Base-by-base conservation (phyloP, 2,888 invertebrate genomes). In the Diogma glabrata region DNA sequence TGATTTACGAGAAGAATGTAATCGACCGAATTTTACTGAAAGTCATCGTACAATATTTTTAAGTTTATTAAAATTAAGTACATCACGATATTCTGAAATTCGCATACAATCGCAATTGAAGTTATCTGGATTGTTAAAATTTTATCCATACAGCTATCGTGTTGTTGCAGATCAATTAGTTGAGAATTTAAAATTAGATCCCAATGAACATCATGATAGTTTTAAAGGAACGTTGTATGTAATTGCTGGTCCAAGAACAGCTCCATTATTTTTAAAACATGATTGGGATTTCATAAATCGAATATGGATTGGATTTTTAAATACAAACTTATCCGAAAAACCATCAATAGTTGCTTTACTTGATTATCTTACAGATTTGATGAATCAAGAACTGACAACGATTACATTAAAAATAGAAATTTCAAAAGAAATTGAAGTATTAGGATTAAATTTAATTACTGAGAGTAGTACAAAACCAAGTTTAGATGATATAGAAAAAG, bases 271-370 rank as follows among this genome's bases (percentile, higher is more conserved):
- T 8, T 51, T 55, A 3, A 53, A 82, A 59, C 81, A 83, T 56
- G 82, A 88, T 64, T 94, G 91, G 90, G 72, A 78, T 7, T 75
- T 81, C 4, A 72, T 86, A 16, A 68, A 74, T 33, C 70, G 76
- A 22, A 65, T 93, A 1, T 92, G 92, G 90, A 86, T 89, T 0
- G 79, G 84, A 2, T 63, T 94, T 17, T 72, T 91, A 1, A 74
- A 76, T 52, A 83, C 89, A 1, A 82, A 82, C 55, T 82, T 88
- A 47, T 89, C 89, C 3, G 93, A 94, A 63, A 92, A 93, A 64
- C 82, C 83, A 1, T 86, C 84, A 38, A 83, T 91, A 49, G 79
- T 87, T 47, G 71, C 70, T 60, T 60, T 81, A 53, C 77, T 81
- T 55, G 77, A 78, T 56, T 67, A 66, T 0, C 67, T 81, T 50